phyloP scores from a whole-genome alignment of 2,113 vertebrate genomes.

The Centrocercus urophasianus region DNA sequence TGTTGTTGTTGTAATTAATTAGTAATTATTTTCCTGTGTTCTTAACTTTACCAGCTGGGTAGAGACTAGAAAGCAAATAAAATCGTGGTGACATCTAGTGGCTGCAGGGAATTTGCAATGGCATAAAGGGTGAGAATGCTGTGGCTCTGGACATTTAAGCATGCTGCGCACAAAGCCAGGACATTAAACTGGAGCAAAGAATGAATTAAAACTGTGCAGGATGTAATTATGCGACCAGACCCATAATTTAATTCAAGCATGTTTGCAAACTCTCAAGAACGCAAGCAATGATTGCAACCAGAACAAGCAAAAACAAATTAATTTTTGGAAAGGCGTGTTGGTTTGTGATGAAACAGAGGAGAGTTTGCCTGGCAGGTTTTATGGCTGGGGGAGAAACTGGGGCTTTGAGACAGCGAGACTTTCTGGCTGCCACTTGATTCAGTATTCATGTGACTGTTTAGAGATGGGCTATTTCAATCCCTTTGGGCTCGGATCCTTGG shows the following conservation, averaged over 20 bases:
- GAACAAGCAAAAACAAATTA: not conserved
- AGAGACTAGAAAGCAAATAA: not conserved
- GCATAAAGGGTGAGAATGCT: not conserved
- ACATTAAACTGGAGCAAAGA: not conserved
- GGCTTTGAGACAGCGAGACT: not conserved
- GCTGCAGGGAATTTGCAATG: not conserved
- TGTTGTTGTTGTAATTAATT: not conserved
- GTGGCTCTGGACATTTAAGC: not conserved
- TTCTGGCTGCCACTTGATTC: not conserved
- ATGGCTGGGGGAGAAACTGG: not conserved
- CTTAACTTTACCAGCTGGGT: accelerated
- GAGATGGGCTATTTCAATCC: not conserved
- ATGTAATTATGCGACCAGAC: not conserved
- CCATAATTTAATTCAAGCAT: not conserved
- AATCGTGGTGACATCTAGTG: slow-evolving; percentile 67
- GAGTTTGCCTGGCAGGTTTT: not conserved
- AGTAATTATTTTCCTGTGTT: not conserved
- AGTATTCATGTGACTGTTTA: not conserved
- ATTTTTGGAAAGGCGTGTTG: not conserved
- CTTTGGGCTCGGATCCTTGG: not conserved
- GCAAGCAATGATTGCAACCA: not conserved
- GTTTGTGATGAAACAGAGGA: not conserved
- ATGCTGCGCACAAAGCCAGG: not conserved
- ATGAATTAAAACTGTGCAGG: not conserved
- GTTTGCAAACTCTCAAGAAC: not conserved